These are phyloP conservation scores for Camponotus floridanus DNA, from an alignment of 1,140 invertebrate genomes.

Conservation along the genomic window DNA sequence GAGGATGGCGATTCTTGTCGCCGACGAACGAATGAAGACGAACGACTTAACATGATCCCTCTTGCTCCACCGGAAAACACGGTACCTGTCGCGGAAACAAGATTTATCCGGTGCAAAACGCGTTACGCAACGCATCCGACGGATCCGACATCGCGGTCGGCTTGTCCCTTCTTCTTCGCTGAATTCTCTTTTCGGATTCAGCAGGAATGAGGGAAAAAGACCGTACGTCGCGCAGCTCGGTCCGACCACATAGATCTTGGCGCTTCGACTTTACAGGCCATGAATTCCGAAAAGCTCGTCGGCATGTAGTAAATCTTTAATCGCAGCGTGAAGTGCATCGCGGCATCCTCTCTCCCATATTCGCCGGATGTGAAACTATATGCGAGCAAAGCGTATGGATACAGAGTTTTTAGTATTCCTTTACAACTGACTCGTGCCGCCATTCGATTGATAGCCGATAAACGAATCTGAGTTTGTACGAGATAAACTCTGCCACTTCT, in stretches of 20 bases:
- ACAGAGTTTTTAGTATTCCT: constrained; percentile 7
- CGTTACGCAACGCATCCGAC: constrained; percentile 43
- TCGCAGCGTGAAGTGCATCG: constrained; percentile 55
- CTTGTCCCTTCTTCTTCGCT: constrained; percentile 20
- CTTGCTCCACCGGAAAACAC: neutral
- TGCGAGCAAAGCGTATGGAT: constrained; percentile 2
- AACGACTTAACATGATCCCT: constrained; percentile 41
- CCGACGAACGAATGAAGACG: constrained; percentile 51
- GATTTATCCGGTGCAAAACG: constrained; percentile 65
- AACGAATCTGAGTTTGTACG: neutral
- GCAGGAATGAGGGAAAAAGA: constrained; percentile 25
- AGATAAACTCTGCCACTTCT: neutral
- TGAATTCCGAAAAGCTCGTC: constrained; percentile 77
- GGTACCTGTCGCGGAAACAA: constrained; percentile 26
- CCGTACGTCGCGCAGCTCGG: constrained; percentile 38
- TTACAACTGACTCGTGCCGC: constrained; percentile 3
- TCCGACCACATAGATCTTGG: constrained; percentile 63
- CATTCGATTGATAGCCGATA: constrained; percentile 23
- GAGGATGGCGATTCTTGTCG: constrained; percentile 10
- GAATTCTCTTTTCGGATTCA: constrained; percentile 60
- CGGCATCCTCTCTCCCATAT: neutral
- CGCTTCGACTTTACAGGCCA: constrained; percentile 75
- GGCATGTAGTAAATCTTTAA: constrained; percentile 79
- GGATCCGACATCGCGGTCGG: constrained; percentile 45
- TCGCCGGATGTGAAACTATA: constrained; percentile 11